Conservation (phyloP, 2,797 vertebrate genomes). For the Pyrocephalus nanus region DNA sequence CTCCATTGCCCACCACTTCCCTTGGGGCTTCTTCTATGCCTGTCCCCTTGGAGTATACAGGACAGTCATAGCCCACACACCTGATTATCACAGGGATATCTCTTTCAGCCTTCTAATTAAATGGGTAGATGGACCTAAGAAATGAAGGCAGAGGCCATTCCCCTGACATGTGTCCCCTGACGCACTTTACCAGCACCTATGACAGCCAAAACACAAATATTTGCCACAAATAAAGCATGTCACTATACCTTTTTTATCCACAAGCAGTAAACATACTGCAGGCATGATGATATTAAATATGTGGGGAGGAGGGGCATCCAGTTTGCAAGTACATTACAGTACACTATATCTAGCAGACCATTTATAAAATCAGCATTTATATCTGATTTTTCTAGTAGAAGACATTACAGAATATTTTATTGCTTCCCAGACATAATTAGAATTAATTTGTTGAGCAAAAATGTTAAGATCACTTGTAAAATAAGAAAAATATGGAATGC, state of each 20-base stretch:
- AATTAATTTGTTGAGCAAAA: neutral
- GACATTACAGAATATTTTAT: neutral
- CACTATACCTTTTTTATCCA: neutral
- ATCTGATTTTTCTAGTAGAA: neutral
- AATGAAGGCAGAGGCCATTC: neutral
- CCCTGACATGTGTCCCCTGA: neutral
- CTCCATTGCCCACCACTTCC: fast-evolving
- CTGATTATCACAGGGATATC: too few relatives aligned
- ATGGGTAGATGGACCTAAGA: neutral
- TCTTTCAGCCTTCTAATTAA: neutral
- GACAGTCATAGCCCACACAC: neutral
- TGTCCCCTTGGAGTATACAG: neutral
- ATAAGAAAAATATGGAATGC: neutral
- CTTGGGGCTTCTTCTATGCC: neutral
- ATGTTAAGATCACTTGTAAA: neutral
- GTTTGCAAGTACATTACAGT: neutral
- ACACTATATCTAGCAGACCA: neutral
- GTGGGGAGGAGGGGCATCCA: neutral
- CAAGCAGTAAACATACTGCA: neutral
- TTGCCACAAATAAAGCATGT: neutral
- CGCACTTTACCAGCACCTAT: neutral
- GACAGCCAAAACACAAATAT: neutral
- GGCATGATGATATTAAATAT: neutral
- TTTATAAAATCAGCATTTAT: neutral
- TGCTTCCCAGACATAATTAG: neutral